These are phyloP conservation scores for Papilio polytes DNA, from an alignment of 1,140 invertebrate species.

Conservation along the genomic window DNA sequence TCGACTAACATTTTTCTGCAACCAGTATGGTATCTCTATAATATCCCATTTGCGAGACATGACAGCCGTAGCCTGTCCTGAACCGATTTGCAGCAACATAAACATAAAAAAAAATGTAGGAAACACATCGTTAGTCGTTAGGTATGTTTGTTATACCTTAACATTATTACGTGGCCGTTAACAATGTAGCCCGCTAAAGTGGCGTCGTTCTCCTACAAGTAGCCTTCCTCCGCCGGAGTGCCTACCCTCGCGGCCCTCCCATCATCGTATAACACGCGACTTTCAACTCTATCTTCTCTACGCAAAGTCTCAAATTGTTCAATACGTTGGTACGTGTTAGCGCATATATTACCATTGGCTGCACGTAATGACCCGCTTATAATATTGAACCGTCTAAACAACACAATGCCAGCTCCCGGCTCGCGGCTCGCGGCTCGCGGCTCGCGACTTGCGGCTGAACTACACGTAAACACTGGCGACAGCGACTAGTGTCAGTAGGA, in stretches of 20 bases:
- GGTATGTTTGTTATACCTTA: constrained; percentile 5
- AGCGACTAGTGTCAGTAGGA: not conserved
- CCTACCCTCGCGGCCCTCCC: constrained; percentile 48
- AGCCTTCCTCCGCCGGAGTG: constrained; percentile 58
- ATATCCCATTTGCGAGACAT: not conserved
- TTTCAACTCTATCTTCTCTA: constrained; percentile 39
- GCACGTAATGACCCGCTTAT: constrained; percentile 53
- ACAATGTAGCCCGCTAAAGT: constrained; percentile 60
- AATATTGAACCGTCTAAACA: constrained; percentile 43
- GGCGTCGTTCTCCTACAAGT: constrained; percentile 59
- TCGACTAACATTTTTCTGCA: no score
- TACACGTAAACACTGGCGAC: not conserved
- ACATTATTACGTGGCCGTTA: constrained; percentile 48
- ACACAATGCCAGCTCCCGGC: not conserved
- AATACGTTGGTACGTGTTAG: constrained; percentile 45
- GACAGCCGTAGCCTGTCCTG: no score
- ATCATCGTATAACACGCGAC: constrained; percentile 39
- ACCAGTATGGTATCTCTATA: not conserved
- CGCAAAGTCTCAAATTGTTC: constrained; percentile 35
- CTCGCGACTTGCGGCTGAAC: not conserved
- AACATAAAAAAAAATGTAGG: not conserved
- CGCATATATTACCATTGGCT: constrained; percentile 62
- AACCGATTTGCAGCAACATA: no score
- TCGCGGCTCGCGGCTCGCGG: not conserved
- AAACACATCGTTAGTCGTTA: not conserved